Conservation (phyloP, 2,888 invertebrate species). For the Polia nebulosa region DNA sequence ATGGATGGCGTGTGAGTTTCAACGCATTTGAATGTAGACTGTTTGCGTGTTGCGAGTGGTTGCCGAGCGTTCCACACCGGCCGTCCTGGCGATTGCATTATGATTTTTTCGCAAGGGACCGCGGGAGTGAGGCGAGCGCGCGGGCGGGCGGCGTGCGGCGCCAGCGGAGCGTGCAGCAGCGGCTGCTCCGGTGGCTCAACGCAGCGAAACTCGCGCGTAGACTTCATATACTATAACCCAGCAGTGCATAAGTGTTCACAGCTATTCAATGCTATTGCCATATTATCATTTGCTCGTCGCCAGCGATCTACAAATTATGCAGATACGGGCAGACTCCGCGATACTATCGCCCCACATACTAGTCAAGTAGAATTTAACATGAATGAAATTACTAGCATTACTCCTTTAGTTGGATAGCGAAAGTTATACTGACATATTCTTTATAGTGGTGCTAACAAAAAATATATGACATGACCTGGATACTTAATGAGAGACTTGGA, state of each 20-base stretch:
- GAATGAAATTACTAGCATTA: conserved; percentile 56
- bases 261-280: conserved; percentile 69
- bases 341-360: conserved; percentile 63
- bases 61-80: conserved; percentile 88
- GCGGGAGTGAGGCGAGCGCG: conserved; percentile 82
- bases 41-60: conserved; percentile 87
- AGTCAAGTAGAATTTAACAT: conserved; percentile 53
- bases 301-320: conserved; percentile 67
- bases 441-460: neutral
- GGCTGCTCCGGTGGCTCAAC: conserved; percentile 82
- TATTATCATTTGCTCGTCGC: conserved; percentile 66
- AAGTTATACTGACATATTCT: conserved; percentile 28
- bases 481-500: conserved; percentile 11
- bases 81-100: conserved; percentile 91
- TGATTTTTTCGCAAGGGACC: conserved; percentile 90
- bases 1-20: conserved; percentile 90
- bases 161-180: conserved; percentile 89
- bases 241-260: conserved; percentile 73
- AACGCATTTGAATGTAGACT: conserved; percentile 90
- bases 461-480: conserved; percentile 18
- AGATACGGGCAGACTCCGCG: conserved; percentile 62
- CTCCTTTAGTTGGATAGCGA: conserved; percentile 27
- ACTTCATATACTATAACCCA: conserved; percentile 70
- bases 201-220: conserved; percentile 83
- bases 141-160: conserved; percentile 79